Evolutionary conservation across 2,113 vertebrate genomes (phyloP).

Genomic region (Coptodon rendalli): DNA sequence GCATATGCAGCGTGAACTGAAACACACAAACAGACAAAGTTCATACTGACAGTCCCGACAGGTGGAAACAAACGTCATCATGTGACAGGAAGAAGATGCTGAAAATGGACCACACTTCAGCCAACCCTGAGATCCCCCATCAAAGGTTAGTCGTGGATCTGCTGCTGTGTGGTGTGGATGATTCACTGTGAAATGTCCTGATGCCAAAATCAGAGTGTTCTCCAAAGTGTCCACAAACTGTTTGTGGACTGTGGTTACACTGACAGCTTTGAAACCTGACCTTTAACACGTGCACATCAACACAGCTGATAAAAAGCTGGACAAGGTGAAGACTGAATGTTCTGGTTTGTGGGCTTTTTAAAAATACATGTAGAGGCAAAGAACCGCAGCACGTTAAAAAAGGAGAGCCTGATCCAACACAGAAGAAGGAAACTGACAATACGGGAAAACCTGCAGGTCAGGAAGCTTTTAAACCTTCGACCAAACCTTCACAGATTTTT

Average conservation of each 20-base stretch:
- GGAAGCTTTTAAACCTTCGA: background rate
- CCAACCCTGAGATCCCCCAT: background rate
- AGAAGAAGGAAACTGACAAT: background rate
- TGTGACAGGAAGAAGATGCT: background rate
- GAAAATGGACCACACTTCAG: background rate
- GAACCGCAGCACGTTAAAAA: background rate
- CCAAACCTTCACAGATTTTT: background rate
- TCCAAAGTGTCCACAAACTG: background rate
- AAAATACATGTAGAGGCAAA: background rate
- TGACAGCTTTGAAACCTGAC: background rate
- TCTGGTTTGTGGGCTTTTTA: background rate
- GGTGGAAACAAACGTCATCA: background rate
- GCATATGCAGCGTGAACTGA: conserved; percentile 34
- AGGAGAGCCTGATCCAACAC: background rate
- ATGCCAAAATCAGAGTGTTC: background rate
- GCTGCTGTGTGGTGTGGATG: background rate
- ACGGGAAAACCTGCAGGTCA: background rate
- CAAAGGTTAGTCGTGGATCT: background rate
- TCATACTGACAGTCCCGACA: fast-evolving
- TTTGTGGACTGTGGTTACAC: background rate
- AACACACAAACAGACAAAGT: background rate
- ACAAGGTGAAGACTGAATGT: background rate
- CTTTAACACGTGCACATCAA: background rate
- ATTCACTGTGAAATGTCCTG: background rate
- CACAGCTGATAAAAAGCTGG: background rate